phyloP scores from a whole-genome alignment of 2,797 vertebrate genomes.

The Microctenopoma lineatum region DNA sequence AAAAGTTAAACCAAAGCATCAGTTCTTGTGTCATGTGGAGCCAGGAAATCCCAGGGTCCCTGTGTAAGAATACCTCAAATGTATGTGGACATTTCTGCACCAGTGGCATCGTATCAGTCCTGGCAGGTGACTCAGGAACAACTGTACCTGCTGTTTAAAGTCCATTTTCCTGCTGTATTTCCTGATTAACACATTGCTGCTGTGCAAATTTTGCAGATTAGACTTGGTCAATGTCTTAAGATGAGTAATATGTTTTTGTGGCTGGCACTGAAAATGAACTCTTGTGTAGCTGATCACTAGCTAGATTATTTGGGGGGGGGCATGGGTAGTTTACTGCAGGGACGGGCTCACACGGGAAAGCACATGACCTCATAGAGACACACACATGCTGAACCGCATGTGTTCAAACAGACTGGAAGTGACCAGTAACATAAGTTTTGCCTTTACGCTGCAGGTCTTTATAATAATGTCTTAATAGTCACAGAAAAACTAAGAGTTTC shows the following conservation, averaged over 20 bases:
- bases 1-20: background rate
- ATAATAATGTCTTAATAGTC: background rate
- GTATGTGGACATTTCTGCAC: background rate
- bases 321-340: too few relatives aligned
- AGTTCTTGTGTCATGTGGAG: background rate
- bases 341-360: too few relatives aligned
- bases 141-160: background rate
- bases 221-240: conserved; percentile 2
- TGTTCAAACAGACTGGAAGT: background rate
- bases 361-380: background rate
- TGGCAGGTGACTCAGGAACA: background rate
- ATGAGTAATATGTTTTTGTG: conserved; percentile 43
- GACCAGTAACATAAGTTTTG: background rate
- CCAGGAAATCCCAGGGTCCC: background rate
- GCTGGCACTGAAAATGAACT: too few relatives aligned
- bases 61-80: background rate
- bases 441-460: conserved; percentile 1
- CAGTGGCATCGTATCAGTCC: background rate
- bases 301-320: too few relatives aligned
- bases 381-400: background rate
- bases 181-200: background rate
- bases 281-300: too few relatives aligned
- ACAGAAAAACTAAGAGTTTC: conserved; percentile 4
- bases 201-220: background rate
- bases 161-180: background rate